Conservation (phyloP, 2,797 vertebrate genomes). For the Argyrosomus regius region DNA sequence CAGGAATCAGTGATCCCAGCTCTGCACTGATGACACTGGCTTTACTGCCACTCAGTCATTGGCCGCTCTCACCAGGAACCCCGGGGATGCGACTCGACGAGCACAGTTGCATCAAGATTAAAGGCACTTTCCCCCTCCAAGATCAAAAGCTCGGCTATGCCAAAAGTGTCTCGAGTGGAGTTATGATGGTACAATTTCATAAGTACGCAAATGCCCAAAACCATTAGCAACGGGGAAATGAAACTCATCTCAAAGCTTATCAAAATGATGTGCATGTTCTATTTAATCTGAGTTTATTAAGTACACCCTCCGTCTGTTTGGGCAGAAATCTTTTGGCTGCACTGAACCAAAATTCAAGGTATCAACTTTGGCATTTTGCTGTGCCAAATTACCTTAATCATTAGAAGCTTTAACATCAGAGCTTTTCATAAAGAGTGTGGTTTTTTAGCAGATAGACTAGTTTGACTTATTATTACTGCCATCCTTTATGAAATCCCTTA, state of each 20-base stretch:
- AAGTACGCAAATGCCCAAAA: slow-evolving; percentile 53
- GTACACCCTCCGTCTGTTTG: slow-evolving; percentile 55
- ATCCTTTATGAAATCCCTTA: slow-evolving; percentile 40
- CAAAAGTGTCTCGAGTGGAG: slow-evolving; percentile 58
- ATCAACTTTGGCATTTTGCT: slow-evolving; percentile 44
- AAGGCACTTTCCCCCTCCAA: slow-evolving; percentile 64
- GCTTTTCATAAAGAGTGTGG: slow-evolving; percentile 17
- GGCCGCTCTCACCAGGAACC: slow-evolving; percentile 62
- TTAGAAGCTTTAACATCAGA: slow-evolving; percentile 27
- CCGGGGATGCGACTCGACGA: slow-evolving; percentile 53
- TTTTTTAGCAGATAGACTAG: slow-evolving; percentile 43
- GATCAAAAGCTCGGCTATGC: slow-evolving; percentile 64
- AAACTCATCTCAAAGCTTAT: slow-evolving; percentile 46
- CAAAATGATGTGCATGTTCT: slow-evolving; percentile 47
- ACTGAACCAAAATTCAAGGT: slow-evolving; percentile 30
- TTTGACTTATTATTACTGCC: slow-evolving; percentile 45
- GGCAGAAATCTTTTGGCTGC: slow-evolving; percentile 29
- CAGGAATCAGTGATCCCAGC: slow-evolving; percentile 68
- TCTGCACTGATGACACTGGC: slow-evolving; percentile 75
- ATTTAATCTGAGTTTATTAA: slow-evolving; percentile 53
- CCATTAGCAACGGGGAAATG: slow-evolving; percentile 50
- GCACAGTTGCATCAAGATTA: slow-evolving; percentile 75
- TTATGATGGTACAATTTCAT: slow-evolving; percentile 49
- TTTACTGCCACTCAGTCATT: slow-evolving; percentile 68
- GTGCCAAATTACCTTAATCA: slow-evolving; percentile 26